Evolutionary conservation across 2,113 vertebrate genomes (phyloP).

Genomic region (Corythornis madagascariensis): DNA sequence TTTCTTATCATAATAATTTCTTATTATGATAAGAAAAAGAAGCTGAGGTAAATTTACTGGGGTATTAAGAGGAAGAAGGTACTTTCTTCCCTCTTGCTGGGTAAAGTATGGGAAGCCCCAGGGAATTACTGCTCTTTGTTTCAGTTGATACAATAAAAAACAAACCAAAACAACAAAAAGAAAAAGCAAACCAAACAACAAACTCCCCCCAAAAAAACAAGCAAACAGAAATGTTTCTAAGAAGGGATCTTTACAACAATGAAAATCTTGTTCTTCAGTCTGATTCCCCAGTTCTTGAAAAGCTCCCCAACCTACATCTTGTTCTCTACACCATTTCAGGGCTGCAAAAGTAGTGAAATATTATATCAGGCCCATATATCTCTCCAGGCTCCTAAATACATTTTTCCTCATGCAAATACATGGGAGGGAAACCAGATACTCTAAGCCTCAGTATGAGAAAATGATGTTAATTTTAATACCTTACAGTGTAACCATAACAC

Average conservation of each 20-base stretch:
- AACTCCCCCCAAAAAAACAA: too few relatives aligned
- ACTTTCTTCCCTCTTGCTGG: conserved; percentile 21
- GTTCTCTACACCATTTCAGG: not conserved
- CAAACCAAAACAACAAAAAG: not conserved
- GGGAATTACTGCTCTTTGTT: conserved; percentile 10
- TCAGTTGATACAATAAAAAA: not conserved
- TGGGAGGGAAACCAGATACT: conserved; percentile 36
- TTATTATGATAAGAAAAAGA: not conserved
- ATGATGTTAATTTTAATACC: conserved; percentile 34
- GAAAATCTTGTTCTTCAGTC: not conserved
- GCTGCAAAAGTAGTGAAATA: not conserved
- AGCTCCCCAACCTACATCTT: not conserved
- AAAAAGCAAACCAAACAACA: too few relatives aligned
- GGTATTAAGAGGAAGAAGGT: conserved; percentile 3
- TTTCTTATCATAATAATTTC: too few relatives aligned
- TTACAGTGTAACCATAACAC: not conserved
- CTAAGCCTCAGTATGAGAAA: not conserved
- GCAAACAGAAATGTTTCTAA: not conserved
- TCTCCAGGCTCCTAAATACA: rapidly evolving
- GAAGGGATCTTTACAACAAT: not conserved
- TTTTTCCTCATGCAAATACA: not conserved
- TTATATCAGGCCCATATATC: not conserved
- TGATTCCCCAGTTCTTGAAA: not conserved
- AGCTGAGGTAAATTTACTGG: not conserved
- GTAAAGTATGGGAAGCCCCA: conserved; percentile 35